Evolutionary conservation across 1,140 invertebrate species (phyloP).

Genomic region (Holcopasites calliopsidis): DNA sequence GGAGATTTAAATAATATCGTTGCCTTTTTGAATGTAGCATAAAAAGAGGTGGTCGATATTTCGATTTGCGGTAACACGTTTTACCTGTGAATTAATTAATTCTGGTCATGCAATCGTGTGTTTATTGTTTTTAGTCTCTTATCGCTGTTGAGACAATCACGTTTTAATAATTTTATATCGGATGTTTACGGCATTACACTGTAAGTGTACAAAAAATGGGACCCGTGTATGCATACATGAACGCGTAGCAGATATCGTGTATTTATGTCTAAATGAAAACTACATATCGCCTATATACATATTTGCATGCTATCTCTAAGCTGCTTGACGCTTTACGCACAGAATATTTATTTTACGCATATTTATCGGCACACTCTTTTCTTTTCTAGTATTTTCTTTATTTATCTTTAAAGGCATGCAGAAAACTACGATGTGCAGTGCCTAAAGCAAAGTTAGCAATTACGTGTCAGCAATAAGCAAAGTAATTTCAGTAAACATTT

Average conservation of each 20-base stretch:
- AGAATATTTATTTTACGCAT: slow-evolving; percentile 46
- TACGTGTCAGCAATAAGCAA: background rate
- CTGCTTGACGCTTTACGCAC: slow-evolving; percentile 63
- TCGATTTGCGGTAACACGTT: background rate
- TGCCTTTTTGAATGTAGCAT: background rate
- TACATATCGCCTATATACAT: slow-evolving; percentile 39
- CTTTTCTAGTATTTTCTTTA: slow-evolving; percentile 30
- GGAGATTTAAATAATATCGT: background rate
- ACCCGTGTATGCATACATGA: slow-evolving; percentile 2
- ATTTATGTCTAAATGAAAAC: slow-evolving; percentile 22
- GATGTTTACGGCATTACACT: background rate
- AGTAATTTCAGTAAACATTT: background rate
- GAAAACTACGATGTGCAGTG: slow-evolving; percentile 34
- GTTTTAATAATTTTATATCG: slow-evolving; percentile 7
- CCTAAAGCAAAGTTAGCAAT: slow-evolving; percentile 19
- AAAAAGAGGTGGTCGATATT: background rate
- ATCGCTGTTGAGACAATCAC: background rate
- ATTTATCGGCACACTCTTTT: slow-evolving; percentile 46
- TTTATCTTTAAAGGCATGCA: slow-evolving; percentile 54
- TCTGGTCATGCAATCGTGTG: background rate
- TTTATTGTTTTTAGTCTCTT: background rate
- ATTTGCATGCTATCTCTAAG: slow-evolving; percentile 52
- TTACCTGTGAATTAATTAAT: background rate
- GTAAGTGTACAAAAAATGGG: background rate
- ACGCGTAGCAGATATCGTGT: slow-evolving; percentile 7